Evolutionary conservation across 2,797 vertebrate genomes (phyloP), one percentile per base, ranked within the genome.

Genomic region (Melanotaenia parkinsoni): DNA sequence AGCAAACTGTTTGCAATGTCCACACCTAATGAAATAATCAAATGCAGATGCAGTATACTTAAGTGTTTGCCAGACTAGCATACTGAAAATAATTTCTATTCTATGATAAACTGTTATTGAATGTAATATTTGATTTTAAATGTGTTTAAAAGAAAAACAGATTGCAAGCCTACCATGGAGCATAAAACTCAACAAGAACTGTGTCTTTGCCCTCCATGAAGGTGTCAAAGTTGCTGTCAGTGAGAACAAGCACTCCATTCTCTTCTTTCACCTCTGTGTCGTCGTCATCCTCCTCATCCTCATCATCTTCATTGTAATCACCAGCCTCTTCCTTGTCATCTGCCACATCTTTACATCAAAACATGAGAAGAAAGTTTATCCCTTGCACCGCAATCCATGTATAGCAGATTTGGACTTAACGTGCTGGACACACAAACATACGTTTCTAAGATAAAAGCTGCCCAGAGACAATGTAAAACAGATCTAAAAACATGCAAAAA

Each of bases 1-100:
- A 67, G 94, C 96, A 93, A 99, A 99, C 89, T 97, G 95, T 85
- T 99, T 99, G 85, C 98, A 99, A 59, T 99, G 98, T 43, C 98
- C 98, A 10, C 98, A 99, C 98, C 98, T 99, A 61, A 13, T 0
- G 70, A 53, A 26, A 63, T 0, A 16, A 32, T 47, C 0, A 58
- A 51, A 45, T 0, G 62, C 1, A 26, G 30, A 12, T 1, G 1
- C 0, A n/a, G 7, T 47, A 3, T 12, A 40, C 0, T 4, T 18
- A 18, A 20, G 16, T 50, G 12, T 14, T 12, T 60, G 35, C 18
- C 33, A 37, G 53, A 40, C 9, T 10, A 33, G 10, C 56, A 24
- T 47, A 50, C 0, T 50, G 26, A 47, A 40, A 56, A 56, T 6
- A 11, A 22, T 2, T 3, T 26, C 5, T 33, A 35, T 24, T 1